Evolutionary conservation across 2,113 vertebrate genomes (phyloP), one percentile per base, ranked within the genome.

Genomic region (Vimba vimba): DNA sequence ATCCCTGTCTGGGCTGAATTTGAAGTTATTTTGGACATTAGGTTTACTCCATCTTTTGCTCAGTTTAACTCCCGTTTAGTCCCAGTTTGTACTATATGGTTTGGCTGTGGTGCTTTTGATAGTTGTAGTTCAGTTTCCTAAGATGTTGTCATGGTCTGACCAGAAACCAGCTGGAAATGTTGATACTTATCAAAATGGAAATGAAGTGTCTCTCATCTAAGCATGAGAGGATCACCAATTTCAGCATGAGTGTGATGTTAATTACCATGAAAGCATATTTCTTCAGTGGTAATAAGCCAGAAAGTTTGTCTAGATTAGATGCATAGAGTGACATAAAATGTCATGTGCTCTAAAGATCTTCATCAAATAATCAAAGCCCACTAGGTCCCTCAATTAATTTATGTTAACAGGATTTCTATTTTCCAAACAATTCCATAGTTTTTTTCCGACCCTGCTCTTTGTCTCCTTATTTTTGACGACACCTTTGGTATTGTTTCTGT

Each of bases 161-260:
- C 36, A 80, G 79, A 80, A 80, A 47, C n/a, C 15, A 45, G 78
- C 59, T 45, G 13, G 66, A 64, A 27, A 80, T 75, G 43, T 75
- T 66, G 39, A 64, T 47, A 66, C 79, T 80, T 25, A 80, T 80
- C 79, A 47, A 64, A 64, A 80, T 80, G 39, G 78, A 64, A 80
- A 80, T 80, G 59, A n/a, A 64, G 78, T 64, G 59, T 80, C 59
- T 80, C 59, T 80, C 78, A 47, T 64, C 36, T 64, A 55, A 52
- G 47, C 74, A 45, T 64, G 25, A 80, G n/a, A 47, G 36, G 39
- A 64, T 45, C 71, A 47, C 36, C 59, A 80, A 9, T 80, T 60
- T 80, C 79, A 80, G 43, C 36, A 47, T 80, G 36, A 43, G 77
- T 19, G 39, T 47, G 79, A 47, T 79, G 30, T 79, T 79, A 79